phyloP scores from a whole-genome alignment of 2,888 invertebrate genomes.

The Apamea crenata region DNA sequence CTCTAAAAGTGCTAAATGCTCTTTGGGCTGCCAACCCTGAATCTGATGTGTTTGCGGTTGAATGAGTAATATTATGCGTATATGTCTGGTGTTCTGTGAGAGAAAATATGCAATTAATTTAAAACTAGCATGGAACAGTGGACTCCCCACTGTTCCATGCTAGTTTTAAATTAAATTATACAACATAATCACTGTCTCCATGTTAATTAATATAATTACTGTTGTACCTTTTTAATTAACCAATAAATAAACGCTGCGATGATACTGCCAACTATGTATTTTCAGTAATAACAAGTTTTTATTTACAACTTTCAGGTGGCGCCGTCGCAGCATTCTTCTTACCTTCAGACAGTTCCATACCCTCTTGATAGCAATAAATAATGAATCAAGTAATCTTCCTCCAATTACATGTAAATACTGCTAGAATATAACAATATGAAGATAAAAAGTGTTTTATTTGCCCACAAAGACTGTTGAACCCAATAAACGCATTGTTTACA shows the following conservation, averaged over 20 bases:
- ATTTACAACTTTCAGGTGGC: slow-evolving; percentile 69
- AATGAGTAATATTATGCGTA: too few relatives aligned
- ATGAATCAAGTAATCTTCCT: background rate
- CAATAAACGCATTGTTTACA: background rate
- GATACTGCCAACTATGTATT: background rate
- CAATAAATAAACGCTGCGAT: background rate
- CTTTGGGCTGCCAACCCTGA: too few relatives aligned
- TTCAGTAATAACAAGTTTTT: background rate
- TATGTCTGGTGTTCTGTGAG: too few relatives aligned
- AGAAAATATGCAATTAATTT: too few relatives aligned
- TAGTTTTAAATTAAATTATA: too few relatives aligned
- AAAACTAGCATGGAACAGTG: too few relatives aligned
- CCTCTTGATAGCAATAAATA: slow-evolving; percentile 3
- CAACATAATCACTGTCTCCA: too few relatives aligned
- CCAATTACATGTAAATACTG: background rate
- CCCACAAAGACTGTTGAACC: background rate
- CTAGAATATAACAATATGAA: background rate
- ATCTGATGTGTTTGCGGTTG: too few relatives aligned
- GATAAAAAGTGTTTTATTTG: background rate
- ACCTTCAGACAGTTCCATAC: slow-evolving; percentile 68
- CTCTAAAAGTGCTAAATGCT: too few relatives aligned
- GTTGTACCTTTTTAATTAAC: too few relatives aligned
- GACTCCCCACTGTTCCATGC: too few relatives aligned
- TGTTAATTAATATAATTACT: too few relatives aligned
- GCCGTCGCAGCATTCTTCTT: slow-evolving; percentile 75